phyloP scores from a whole-genome alignment of 2,888 invertebrate genomes.

The Abscondita cerata region DNA sequence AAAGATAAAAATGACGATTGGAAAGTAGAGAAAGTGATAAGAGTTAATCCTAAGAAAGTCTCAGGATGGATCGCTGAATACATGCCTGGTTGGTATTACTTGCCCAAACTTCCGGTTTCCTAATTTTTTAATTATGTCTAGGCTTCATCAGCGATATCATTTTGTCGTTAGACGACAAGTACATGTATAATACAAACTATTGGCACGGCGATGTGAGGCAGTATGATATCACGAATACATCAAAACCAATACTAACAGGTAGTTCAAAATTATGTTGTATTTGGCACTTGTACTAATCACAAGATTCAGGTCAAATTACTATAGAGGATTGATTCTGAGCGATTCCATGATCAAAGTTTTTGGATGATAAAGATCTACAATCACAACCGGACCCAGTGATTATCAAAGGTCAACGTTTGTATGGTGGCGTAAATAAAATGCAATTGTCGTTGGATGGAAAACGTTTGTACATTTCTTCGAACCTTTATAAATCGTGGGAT shows the following conservation, averaged over 20 bases:
- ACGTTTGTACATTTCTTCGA: conserved; percentile 89
- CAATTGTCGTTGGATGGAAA: conserved; percentile 95
- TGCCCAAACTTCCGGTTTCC: no score
- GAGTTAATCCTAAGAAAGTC: conserved; percentile 81
- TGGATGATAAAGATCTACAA: conserved; percentile 75
- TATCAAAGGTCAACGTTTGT: conserved; percentile 78
- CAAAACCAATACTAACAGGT: conserved; percentile 74
- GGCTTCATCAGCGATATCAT: conserved; percentile 94
- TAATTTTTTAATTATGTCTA: not conserved
- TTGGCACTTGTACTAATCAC: no score
- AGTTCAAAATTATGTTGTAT: no score
- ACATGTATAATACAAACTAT: conserved; percentile 91
- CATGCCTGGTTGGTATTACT: conserved; percentile 69
- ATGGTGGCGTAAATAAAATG: conserved; percentile 95
- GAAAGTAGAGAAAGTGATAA: conserved; percentile 85
- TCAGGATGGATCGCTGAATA: conserved; percentile 69
- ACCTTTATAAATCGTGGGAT: conserved; percentile 93
- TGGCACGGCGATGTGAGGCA: conserved; percentile 94
- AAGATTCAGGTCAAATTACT: not conserved
- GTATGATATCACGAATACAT: conserved; percentile 87
- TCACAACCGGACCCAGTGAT: conserved; percentile 72
- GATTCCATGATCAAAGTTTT: conserved; percentile 76
- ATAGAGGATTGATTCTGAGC: conserved; percentile 82
- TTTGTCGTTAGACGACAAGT: conserved; percentile 92
- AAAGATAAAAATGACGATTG: conserved; percentile 71